These are phyloP conservation scores for Microtus ochrogaster DNA, from an alignment of 2,113 vertebrate genomes.

Conservation along the genomic window DNA sequence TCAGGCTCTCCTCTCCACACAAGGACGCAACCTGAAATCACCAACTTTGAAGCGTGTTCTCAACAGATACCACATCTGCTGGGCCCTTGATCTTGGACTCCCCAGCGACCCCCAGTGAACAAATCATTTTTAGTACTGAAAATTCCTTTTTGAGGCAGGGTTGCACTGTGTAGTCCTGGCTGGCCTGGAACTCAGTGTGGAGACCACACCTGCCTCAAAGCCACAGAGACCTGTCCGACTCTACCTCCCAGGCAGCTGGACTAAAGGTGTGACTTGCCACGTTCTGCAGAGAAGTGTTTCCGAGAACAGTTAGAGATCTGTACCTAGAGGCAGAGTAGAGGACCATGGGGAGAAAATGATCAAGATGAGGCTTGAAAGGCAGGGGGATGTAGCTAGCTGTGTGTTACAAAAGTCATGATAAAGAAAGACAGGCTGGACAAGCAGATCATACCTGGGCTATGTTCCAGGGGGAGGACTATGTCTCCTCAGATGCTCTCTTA, in stretches of 20 bases:
- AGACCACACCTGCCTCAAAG: not conserved
- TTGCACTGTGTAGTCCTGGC: not conserved
- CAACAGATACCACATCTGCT: not conserved
- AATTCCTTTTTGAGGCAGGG: not conserved
- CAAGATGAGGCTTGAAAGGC: not conserved
- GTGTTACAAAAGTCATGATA: not conserved
- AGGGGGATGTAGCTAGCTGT: not conserved
- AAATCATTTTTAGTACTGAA: not conserved
- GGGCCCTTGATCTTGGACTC: not conserved
- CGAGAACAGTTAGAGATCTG: not conserved
- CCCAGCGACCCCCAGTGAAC: too few relatives aligned
- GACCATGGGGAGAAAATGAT: not conserved
- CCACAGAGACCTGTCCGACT: not conserved
- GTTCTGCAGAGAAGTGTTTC: not conserved
- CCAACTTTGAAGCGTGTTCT: not conserved
- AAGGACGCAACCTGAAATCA: not conserved
- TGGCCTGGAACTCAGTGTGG: not conserved
- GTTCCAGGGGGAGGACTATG: not conserved
- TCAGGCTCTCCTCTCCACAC: not conserved
- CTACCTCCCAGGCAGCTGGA: too few relatives aligned
- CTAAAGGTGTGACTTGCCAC: not conserved
- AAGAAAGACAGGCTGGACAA: not conserved
- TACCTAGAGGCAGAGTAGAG: not conserved
- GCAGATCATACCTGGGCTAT: not conserved
- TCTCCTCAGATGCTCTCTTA: not conserved